Percentiles rank a stretch among this genome's conserved stretches.
phyloP scores from a whole-genome alignment of 1,140 invertebrate species.

The Hycleus phaleratus region DNA sequence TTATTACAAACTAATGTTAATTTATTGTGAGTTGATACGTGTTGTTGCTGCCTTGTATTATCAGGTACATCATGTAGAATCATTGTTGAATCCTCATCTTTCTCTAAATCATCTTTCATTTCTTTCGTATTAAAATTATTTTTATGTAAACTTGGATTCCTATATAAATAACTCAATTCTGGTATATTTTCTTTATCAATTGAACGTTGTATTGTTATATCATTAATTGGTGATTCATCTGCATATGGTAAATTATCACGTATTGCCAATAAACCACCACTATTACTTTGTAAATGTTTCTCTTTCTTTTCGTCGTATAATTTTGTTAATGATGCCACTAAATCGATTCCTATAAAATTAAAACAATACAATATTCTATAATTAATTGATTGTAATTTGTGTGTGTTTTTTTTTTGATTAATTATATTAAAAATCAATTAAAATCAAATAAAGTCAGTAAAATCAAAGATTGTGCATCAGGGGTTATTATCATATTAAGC shows the following conservation, averaged over 20 bases:
- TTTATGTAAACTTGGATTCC: constrained; percentile 41
- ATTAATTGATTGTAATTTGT: no score
- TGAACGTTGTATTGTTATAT: constrained; percentile 18
- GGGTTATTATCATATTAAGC: not conserved
- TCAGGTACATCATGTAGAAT: constrained; percentile 30
- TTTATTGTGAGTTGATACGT: constrained; percentile 23
- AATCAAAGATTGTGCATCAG: not conserved
- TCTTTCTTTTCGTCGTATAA: constrained; percentile 62
- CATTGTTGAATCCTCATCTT: constrained; percentile 38
- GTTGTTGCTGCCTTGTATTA: constrained; percentile 27
- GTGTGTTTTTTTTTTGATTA: no score
- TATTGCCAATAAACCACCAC: constrained; percentile 3
- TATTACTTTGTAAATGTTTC: constrained; percentile 13
- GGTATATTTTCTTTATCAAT: constrained; percentile 34
- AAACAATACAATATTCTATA: not conserved
- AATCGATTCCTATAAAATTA: constrained; percentile 51
- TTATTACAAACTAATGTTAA: constrained; percentile 23
- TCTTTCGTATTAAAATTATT: constrained; percentile 31
- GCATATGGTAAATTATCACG: constrained; percentile 39
- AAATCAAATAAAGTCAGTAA: not conserved
- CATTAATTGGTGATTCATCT: constrained; percentile 43
- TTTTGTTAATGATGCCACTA: constrained; percentile 61
- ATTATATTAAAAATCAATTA: not conserved
- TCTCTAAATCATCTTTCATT: constrained; percentile 33
- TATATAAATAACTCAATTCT: constrained; percentile 32